Base-by-base conservation (phyloP, 2,797 vertebrate genomes). In the Propithecus perrieri region DNA sequence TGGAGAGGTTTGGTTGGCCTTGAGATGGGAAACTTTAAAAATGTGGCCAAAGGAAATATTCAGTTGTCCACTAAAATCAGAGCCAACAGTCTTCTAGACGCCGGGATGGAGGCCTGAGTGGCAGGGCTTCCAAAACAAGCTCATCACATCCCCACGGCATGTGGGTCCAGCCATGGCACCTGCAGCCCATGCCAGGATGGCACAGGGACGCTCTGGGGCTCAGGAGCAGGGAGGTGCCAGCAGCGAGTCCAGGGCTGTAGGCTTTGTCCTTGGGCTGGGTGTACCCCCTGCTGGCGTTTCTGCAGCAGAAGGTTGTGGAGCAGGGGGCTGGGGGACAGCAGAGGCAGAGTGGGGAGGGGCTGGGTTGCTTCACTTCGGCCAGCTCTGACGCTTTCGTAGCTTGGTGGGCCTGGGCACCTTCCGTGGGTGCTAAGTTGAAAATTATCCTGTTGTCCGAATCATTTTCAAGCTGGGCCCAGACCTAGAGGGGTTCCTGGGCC, bases 111-210 rank as follows among this genome's bases (percentile, higher is more conserved):
- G 48, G 5, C 9, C 78, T 71, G 33, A 1, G 28, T 26, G 48
- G 35, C 69, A 55, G 28, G 18, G 30, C 67, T 89, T 94, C n/a
- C 59, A 7, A 53, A 63, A 22, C 10, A 24, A 78, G 43, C 61
- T 30, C 33, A 9, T 48, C 30, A 35, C 0, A 14, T 33, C 26
- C 18, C 74, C n/a, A 24, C 0, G 9, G 18, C 5, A 15, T 4
- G 5, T 30, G 0, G 4, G 30, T 28, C 28, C 26, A 15, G n/a
- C 30, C 8, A 12, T 5, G 17, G 20, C 7, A 35, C 17, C 86
- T 8, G 24, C 14, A 15, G 7, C 48, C 57, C 0, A 0, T 12
- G 28, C 50, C 38, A 24, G 63, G 28, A 57, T 0, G 55, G 28
- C 2, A 4, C 1, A 12, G 61, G 48, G 46, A 48, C 4, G 33